Base-by-base conservation (phyloP, 2,888 invertebrate species). In the Zonitis immaculata region DNA sequence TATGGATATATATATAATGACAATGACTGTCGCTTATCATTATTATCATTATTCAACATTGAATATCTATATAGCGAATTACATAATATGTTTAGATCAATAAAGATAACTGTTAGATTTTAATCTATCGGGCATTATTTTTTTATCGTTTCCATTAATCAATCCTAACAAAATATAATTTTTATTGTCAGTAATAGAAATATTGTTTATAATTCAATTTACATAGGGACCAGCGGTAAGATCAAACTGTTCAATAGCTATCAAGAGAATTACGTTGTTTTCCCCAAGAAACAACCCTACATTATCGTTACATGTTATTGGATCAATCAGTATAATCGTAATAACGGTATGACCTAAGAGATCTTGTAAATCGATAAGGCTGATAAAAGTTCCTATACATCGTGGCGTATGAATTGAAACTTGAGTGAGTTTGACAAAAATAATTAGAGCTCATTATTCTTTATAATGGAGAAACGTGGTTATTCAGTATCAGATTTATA, bases 221-320 rank as follows among this genome's bases (percentile, higher is more conserved):
- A n/a, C n/a, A n/a, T n/a, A n/a, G n/a, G n/a, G n/a, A n/a, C n/a
- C n/a, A n/a, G n/a, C n/a, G 45, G 47, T 52, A 52, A 55, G 51
- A 59, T 62, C 59, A 58, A 60, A 62, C 58, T 58, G 57, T 59
- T 60, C 62, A 54, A 62, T 59, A 56, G 62, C 52, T 56, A 51
- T 47, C 52, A 42, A 26, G 62, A 57, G 53, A 51, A 30, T 55
- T 56, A 50, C 56, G 48, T 55, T 49, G 46, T 43, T 14, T 8
- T 50, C 52, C 49, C 52, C 7, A 22, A n/a, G 49, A 42, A 52
- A 56, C 49, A 14, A 30, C 46, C 27, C 54, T 46, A 42, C 50
- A 54, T 53, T 53, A 53, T 53, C 39, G 39, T 39, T 39, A 42
- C 48, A 48, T 48, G 48, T 39, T 39, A 32, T 35, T 44, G 45